Evolutionary conservation across 2,113 vertebrate genomes (phyloP).

Genomic region (Panthera tigris): DNA sequence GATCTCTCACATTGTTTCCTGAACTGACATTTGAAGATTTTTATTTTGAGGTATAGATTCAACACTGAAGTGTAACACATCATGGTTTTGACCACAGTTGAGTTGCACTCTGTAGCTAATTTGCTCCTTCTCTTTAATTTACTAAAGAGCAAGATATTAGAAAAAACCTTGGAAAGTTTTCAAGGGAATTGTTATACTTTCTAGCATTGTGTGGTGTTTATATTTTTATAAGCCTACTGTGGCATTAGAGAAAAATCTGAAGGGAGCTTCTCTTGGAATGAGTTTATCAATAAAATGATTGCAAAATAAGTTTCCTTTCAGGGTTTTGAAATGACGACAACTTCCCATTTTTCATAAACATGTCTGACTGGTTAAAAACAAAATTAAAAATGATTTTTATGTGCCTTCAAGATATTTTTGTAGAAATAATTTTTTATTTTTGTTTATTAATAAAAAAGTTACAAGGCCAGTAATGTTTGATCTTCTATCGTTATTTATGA

Average conservation of each 20-base stretch:
- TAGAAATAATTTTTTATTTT: conserved; percentile 8
- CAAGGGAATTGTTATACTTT: neutral
- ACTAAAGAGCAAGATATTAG: conserved; percentile 14
- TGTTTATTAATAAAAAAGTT: conserved; percentile 33
- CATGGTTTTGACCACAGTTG: neutral
- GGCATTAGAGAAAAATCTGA: neutral
- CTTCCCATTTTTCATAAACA: neutral
- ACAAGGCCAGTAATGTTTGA: neutral
- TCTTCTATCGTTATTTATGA: neutral
- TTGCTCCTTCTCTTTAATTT: conserved; percentile 25
- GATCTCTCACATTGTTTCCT: neutral
- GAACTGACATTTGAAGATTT: neutral
- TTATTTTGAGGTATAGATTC: neutral
- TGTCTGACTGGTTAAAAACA: neutral
- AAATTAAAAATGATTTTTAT: conserved; percentile 1
- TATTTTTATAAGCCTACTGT: neutral
- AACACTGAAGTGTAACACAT: neutral
- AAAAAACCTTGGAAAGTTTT: neutral
- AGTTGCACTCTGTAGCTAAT: neutral
- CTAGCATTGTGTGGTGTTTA: neutral
- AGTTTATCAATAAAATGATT: conserved; percentile 16
- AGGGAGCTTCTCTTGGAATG: neutral
- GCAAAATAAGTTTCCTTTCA: neutral
- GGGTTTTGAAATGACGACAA: conserved; percentile 26
- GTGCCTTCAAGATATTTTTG: conserved; percentile 20